phyloP scores from a whole-genome alignment of 2,113 vertebrate genomes.

The Platysternon megacephalum region DNA sequence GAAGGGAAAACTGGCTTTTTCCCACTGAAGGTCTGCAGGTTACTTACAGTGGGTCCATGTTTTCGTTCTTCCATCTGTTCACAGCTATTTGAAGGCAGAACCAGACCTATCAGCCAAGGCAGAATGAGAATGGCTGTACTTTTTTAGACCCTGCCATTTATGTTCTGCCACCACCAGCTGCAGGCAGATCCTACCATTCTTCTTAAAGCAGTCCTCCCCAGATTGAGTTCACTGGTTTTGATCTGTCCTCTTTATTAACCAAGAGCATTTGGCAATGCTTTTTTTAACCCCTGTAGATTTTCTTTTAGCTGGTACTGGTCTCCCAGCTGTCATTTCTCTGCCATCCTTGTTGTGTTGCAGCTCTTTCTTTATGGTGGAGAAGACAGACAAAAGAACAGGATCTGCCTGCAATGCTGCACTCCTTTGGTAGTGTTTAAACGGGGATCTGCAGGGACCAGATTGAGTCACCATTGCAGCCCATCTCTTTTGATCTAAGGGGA shows the following conservation, averaged over 20 bases:
- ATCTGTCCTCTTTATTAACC: not conserved
- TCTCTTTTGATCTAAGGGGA: not conserved
- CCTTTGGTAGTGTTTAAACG: not conserved
- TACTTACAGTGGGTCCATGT: not conserved
- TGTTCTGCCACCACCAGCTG: not conserved
- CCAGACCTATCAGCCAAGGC: too few relatives aligned
- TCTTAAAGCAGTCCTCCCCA: not conserved
- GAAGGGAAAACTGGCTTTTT: not conserved
- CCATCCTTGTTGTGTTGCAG: not conserved
- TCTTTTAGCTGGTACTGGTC: not conserved
- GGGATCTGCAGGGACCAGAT: not conserved
- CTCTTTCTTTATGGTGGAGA: not conserved
- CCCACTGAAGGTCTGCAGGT: not conserved
- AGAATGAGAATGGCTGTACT: too few relatives aligned
- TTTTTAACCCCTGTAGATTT: not conserved
- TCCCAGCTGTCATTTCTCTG: not conserved
- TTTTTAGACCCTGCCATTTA: too few relatives aligned
- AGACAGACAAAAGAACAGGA: not conserved
- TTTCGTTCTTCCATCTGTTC: not conserved
- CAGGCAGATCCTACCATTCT: not conserved
- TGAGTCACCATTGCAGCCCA: not conserved
- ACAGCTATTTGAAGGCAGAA: not conserved
- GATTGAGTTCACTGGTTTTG: not conserved
- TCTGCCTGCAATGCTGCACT: not conserved
- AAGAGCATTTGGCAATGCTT: not conserved